These are phyloP conservation scores for Metellina segmentata DNA, from an alignment of 2,888 invertebrate species.

Conservation along the genomic window DNA sequence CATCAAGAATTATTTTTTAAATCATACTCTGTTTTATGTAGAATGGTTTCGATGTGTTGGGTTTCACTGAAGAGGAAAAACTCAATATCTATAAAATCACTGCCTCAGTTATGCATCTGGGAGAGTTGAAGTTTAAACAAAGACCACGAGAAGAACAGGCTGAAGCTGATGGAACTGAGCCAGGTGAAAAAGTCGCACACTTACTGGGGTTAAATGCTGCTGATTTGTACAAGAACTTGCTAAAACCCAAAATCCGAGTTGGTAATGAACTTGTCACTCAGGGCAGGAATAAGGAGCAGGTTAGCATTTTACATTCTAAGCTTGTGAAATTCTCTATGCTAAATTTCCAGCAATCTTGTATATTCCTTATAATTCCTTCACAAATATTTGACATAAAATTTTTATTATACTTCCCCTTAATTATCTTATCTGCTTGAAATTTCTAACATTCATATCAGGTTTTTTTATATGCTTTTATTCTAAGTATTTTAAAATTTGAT, in stretches of 20 bases:
- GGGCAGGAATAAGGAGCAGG: slow-evolving; percentile 96
- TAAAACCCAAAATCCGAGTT: slow-evolving; percentile 99
- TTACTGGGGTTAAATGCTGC: slow-evolving; percentile 92
- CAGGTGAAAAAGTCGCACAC: slow-evolving; percentile 95
- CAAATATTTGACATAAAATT: no score
- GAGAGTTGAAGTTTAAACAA: slow-evolving; percentile 99
- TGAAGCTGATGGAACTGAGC: slow-evolving; percentile 96
- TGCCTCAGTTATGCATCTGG: slow-evolving; percentile 99
- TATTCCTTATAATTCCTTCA: no score
- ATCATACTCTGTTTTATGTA: slow-evolving; percentile 81
- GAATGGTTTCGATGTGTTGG: slow-evolving; percentile 99
- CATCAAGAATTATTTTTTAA: neutral
- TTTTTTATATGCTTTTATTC: no score
- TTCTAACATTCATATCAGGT: no score
- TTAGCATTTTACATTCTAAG: slow-evolving; percentile 76
- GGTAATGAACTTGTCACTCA: slow-evolving; percentile 99
- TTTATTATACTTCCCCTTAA: no score
- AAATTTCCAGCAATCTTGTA: no score
- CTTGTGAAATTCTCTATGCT: no score
- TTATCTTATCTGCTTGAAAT: no score
- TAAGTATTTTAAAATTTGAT: no score
- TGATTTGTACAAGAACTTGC: slow-evolving; percentile 95
- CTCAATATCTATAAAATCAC: slow-evolving; percentile 98
- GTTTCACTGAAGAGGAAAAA: slow-evolving; percentile 98
- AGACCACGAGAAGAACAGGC: slow-evolving; percentile 99